Evolutionary conservation across 2,888 invertebrate species (phyloP).

Genomic region (Tenodera sinensis): DNA sequence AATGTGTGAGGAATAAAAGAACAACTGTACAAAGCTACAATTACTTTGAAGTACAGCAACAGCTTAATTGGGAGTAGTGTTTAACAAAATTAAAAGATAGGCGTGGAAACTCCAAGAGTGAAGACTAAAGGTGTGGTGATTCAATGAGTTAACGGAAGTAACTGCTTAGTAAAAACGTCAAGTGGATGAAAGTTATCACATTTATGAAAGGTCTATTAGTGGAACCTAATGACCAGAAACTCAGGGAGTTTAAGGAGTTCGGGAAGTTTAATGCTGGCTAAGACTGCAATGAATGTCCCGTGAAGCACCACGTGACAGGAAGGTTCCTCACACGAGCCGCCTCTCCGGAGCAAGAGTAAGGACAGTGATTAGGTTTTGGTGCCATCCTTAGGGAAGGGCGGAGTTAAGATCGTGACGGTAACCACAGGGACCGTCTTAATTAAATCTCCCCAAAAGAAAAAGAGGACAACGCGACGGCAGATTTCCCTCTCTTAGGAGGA

Average conservation of each 20-base stretch:
- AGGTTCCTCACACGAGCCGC: conserved; percentile 1
- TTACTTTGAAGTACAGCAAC: too few species aligned
- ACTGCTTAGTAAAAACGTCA: not conserved
- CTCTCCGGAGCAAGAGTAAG: conserved; percentile 1
- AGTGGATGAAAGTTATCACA: not conserved
- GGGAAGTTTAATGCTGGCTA: not conserved
- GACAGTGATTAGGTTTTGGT: conserved; percentile 26
- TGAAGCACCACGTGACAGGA: not conserved
- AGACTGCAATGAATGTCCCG: not conserved
- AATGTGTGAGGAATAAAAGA: too few species aligned
- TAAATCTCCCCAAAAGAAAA: conserved; percentile 25
- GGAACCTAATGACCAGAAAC: too few species aligned
- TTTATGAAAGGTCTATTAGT: not conserved
- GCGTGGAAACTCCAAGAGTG: too few species aligned
- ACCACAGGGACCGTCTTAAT: conserved; percentile 26
- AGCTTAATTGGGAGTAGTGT: too few species aligned
- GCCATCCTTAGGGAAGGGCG: conserved; percentile 2
- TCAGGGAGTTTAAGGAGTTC: not conserved
- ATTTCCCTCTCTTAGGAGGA: not conserved
- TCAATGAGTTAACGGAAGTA: not conserved
- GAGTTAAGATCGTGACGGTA: conserved; percentile 19
- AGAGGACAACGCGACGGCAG: not conserved
- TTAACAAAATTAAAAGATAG: too few species aligned
- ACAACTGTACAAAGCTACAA: too few species aligned
- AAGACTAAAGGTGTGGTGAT: too few species aligned